A percentile compares a stretch with the other conserved stretches of the same genome.
Conservation (phyloP, 2,113 vertebrate species). For the Scalopus aquaticus region DNA sequence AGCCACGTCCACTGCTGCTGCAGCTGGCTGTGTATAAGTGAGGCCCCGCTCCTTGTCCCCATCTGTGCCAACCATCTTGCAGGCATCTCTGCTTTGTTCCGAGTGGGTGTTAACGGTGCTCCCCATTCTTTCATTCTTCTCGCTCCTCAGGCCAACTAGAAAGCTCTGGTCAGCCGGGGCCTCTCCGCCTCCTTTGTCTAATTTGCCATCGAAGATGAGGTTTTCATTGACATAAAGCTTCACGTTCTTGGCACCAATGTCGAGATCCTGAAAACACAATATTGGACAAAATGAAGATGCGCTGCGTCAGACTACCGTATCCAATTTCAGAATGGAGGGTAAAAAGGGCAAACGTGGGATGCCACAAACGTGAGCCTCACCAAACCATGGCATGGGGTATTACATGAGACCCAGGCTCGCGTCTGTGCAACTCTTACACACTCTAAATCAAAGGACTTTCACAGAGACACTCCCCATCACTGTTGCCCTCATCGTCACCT, state of each 20-base stretch:
- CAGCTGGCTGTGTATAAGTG: background rate
- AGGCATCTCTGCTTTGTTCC: background rate
- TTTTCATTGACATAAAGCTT: conserved; percentile 93
- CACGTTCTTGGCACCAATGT: conserved; percentile 90
- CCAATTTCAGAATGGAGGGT: background rate
- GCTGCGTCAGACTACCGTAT: background rate
- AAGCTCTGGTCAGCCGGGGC: conserved; percentile 86
- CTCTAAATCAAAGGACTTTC: conserved; percentile 33
- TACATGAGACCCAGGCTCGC: background rate
- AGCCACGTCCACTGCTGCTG: background rate
- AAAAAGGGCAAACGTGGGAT: background rate
- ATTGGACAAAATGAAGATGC: background rate
- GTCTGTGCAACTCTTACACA: background rate
- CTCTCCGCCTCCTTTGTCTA: conserved; percentile 90
- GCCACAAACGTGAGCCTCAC: background rate
- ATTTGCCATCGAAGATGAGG: conserved; percentile 91
- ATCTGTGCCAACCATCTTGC: background rate
- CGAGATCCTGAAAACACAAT: conserved; percentile 88
- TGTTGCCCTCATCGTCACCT: background rate
- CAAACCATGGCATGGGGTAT: background rate
- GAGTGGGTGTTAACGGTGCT: fast-evolving
- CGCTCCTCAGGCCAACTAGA: conserved; percentile 78
- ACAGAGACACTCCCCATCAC: background rate
- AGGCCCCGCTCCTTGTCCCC: background rate
- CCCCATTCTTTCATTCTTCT: background rate